Evolutionary conservation across 2,113 vertebrate species (phyloP), one percentile per base, ranked within the genome.

Genomic region (Ammodytes dubius): DNA sequence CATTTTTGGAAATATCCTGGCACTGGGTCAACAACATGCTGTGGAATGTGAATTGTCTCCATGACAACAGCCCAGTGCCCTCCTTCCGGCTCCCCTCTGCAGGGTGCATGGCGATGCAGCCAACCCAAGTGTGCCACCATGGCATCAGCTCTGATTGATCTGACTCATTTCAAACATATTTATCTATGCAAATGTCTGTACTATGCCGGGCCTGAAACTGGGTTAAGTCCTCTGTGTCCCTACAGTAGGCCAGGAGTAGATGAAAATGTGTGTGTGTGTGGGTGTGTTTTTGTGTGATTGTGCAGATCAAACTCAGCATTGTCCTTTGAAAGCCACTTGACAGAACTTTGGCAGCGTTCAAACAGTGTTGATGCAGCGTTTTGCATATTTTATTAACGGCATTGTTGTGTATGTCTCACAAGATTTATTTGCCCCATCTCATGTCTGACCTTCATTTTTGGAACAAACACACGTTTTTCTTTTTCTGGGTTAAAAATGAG

Each of bases 31-130:
- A 79, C 90, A 87, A 79, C 81, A 63, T 82, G 86, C 89, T 72
- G 60, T 81, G 90, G 91, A 92, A 92, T 84, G 83, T 92, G 85
- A 89, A 79, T 66, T 59, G 84, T 92, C 82, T 90, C 87, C 87
- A 89, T 90, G 91, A 89, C 90, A 86, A 93, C 85, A 57, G 77
- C 72, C 77, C 72, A 74, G 77, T 80, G 79, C 90, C 86, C 74
- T 89, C 77, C 83, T 91, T 90, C 90, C 78, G 49, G 77, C 87
- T 82, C 77, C 82, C 70, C 82, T 91, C 74, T 19, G 42, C 73
- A 47, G 59, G 85, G 74, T 60, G 61, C 57, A 17, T 13, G 74
- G 53, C 5, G 54, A 57, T 74, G 50, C 67, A 64, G 57, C 78
- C 71, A 45, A 79, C 69, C 52, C 53, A 19, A 82, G 86, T 52